Percentiles rank a stretch among this genome's conserved stretches.
Evolutionary conservation across 2,888 invertebrate species (phyloP).

Genomic region (Eugnorisma glareosa): DNA sequence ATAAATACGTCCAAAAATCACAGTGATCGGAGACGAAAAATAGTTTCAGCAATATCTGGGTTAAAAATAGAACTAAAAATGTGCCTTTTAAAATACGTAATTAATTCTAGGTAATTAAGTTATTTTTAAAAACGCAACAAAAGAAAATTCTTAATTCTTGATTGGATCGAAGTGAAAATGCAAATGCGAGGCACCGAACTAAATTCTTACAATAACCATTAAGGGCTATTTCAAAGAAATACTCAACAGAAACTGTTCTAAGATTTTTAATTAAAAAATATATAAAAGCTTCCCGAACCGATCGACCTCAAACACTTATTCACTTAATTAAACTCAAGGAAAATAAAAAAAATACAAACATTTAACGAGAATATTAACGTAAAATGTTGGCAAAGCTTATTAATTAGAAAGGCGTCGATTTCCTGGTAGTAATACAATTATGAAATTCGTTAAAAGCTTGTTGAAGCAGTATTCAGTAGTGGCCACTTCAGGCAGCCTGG

Average conservation of each 20-base stretch:
- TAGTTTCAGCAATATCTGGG: neutral
- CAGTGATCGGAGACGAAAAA: neutral
- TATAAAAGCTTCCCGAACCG: conserved; percentile 18
- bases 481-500: conserved; percentile 4
- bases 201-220: conserved; percentile 10
- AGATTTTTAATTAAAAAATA: conserved; percentile 35
- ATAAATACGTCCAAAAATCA: neutral
- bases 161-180: neutral
- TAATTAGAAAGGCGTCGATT: conserved; percentile 55
- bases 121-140: neutral
- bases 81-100: neutral
- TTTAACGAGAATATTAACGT: conserved; percentile 46
- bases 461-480: conserved; percentile 30
- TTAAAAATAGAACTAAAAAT: neutral
- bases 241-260: neutral
- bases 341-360: conserved; percentile 45
- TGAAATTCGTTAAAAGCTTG: conserved; percentile 63
- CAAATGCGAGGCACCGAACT: conserved; percentile 2
- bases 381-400: conserved; percentile 50
- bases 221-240: conserved; percentile 5
- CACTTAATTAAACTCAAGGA: conserved; percentile 53
- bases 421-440: conserved; percentile 63
- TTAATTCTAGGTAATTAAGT: neutral
- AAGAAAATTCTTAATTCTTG: neutral
- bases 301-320: conserved; percentile 57